Evolutionary conservation across 2,113 vertebrate species (phyloP), one percentile per base, ranked within the genome.

Genomic region (Anarrhichthys ocellatus): DNA sequence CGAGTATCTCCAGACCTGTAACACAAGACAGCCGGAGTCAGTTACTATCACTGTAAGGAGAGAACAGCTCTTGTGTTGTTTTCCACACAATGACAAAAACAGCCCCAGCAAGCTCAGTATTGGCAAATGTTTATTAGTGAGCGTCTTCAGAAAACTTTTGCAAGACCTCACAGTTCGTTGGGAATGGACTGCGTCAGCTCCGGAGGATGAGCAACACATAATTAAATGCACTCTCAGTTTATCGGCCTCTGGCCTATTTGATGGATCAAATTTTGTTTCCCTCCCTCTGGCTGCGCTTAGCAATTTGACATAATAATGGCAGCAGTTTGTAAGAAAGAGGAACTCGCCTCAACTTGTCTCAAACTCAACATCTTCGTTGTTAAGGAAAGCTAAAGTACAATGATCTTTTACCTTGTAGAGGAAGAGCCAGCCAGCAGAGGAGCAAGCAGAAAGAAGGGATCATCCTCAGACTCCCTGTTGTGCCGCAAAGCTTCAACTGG

Each of bases 1-100:
- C 82, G 2, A 87, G 78, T 64, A 94, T 93, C 34, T 90, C 87
- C 79, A 96, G 91, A 27, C 93, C 97, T 97, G 74, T 52, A 81
- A 78, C 44, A 85, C 62, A 58, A 82, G 70, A 79, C 36, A 27
- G 42, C 32, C 24, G 4, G 44, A 83, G 69, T 84, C 70, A 61
- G 75, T 80, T 54, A 44, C 63, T 7, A 2, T 74, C n/a, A 63
- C 20, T 38, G 34, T 1, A 7, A 14, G 20, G 32, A 24, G 22
- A 80, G 59, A 62, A 69, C 63, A 54, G 0, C 18, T 61, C 1
- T 36, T 1, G 22, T 64, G 63, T 68, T 76, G 61, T 71, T 76
- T 68, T 24, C 20, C 38, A 0, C 42, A 20, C 17, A 27, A 22
- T 4, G 24, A 44, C 6, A 76, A 48, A 78, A 82, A 59, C 38